phyloP scores from a whole-genome alignment of 2,113 vertebrate species.

The Columbina picui region DNA sequence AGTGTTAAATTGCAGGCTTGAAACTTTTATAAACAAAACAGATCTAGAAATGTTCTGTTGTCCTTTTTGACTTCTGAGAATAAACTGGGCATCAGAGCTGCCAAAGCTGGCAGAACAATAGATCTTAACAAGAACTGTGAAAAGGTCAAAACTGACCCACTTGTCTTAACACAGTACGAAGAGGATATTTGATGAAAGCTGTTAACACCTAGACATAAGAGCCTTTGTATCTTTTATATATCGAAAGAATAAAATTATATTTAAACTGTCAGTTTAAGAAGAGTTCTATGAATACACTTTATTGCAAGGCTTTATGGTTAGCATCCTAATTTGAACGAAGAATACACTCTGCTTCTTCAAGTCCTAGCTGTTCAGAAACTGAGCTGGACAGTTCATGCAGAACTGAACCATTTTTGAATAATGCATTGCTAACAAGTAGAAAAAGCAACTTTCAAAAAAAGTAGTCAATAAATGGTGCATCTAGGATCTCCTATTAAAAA shows the following conservation, averaged over 20 bases:
- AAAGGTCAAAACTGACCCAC: constrained; percentile 22
- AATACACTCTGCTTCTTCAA: not conserved
- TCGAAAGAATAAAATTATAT: not conserved
- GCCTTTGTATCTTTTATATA: not conserved
- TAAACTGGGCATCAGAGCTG: not conserved
- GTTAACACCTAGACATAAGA: not conserved
- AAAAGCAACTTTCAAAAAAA: not conserved
- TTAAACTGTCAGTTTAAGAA: not conserved
- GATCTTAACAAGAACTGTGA: not conserved
- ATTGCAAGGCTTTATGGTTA: not conserved
- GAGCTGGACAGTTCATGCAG: not conserved
- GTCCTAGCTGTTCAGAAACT: not conserved
- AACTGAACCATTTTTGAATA: not conserved
- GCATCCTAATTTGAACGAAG: not conserved
- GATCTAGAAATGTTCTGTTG: not conserved
- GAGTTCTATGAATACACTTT: not conserved
- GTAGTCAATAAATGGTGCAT: not conserved
- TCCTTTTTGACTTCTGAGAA: not conserved
- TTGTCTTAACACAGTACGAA: not conserved
- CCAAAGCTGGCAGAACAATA: not conserved
- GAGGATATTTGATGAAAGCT: not conserved
- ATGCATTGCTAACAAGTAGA: not conserved
- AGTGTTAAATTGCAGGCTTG: not conserved
- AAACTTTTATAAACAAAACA: not conserved
- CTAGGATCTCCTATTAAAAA: not conserved